A percentile compares a stretch with the other conserved stretches of the same genome.
phyloP scores from a whole-genome alignment of 2,113 vertebrate genomes.

The Toxostoma redivivum region DNA sequence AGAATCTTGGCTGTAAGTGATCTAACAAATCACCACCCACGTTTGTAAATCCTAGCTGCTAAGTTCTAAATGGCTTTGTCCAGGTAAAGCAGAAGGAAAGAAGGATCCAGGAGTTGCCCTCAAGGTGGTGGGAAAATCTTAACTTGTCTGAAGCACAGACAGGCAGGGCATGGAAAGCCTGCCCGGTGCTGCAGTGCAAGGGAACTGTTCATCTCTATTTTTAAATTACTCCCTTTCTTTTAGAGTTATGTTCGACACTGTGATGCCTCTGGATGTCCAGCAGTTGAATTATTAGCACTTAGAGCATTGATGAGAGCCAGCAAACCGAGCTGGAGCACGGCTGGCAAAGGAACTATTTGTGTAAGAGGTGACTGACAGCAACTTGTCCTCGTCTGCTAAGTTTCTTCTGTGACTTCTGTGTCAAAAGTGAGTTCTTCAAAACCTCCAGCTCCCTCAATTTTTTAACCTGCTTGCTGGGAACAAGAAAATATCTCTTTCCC shows the following conservation, averaged over 20 bases:
- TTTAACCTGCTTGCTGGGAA: conserved; percentile 75
- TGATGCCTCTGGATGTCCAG: not conserved
- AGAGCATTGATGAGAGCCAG: not conserved
- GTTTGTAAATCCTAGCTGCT: not conserved
- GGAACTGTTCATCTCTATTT: not conserved
- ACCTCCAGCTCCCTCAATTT: conserved; percentile 25
- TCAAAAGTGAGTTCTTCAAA: conserved; percentile 28
- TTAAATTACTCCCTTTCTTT: not conserved
- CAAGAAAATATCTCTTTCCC: conserved; percentile 70
- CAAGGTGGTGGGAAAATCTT: not conserved
- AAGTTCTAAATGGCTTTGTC: not conserved
- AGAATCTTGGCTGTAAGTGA: not conserved
- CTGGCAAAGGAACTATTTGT: not conserved
- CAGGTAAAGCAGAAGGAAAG: not conserved
- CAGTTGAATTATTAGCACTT: not conserved
- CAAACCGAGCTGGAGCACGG: not conserved
- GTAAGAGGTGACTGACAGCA: conserved; percentile 9
- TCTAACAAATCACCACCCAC: not conserved
- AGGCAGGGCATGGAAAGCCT: not conserved
- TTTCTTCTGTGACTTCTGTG: conserved; percentile 36
- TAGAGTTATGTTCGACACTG: not conserved
- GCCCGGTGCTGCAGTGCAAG: not conserved
- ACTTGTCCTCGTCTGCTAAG: not conserved
- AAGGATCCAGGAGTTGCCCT: not conserved
- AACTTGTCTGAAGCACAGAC: rapidly evolving